These are phyloP conservation scores for Misgurnus mizolepis DNA, from an alignment of 2,113 vertebrate species.

Conservation along the genomic window DNA sequence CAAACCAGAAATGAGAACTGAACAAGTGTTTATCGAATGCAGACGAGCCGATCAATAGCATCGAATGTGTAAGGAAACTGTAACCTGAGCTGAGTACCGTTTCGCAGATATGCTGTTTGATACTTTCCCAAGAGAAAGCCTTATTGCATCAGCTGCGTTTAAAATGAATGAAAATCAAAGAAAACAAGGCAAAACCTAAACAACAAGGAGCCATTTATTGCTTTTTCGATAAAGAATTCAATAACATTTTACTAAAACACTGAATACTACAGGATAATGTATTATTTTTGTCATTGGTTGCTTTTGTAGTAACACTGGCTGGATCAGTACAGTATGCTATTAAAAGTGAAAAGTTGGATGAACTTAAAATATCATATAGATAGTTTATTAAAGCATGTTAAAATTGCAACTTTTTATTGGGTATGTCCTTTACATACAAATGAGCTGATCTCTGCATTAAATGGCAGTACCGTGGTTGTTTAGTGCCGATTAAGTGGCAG, in stretches of 20 bases:
- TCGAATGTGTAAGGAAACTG: constrained; percentile 61
- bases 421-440: too few species aligned
- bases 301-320: neutral
- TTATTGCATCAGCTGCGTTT: constrained; percentile 23
- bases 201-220: constrained; percentile 9
- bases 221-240: constrained; percentile 26
- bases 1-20: constrained; percentile 58
- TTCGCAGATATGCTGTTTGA: constrained; percentile 63
- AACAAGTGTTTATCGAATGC: constrained; percentile 57
- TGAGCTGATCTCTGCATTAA: too few species aligned
- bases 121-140: constrained; percentile 33
- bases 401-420: too few species aligned
- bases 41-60: constrained; percentile 65
- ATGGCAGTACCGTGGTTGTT: too few species aligned
- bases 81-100: constrained; percentile 66
- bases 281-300: constrained; percentile 1
- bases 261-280: neutral
- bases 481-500: too few species aligned
- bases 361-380: too few species aligned
- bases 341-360: too few species aligned
- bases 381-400: too few species aligned
- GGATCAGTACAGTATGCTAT: neutral
- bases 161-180: constrained; percentile 28
- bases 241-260: constrained; percentile 17
- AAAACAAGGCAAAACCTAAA: constrained; percentile 22